phyloP scores from a whole-genome alignment of 1,140 invertebrate genomes.

The Eriocheir sinensis region DNA sequence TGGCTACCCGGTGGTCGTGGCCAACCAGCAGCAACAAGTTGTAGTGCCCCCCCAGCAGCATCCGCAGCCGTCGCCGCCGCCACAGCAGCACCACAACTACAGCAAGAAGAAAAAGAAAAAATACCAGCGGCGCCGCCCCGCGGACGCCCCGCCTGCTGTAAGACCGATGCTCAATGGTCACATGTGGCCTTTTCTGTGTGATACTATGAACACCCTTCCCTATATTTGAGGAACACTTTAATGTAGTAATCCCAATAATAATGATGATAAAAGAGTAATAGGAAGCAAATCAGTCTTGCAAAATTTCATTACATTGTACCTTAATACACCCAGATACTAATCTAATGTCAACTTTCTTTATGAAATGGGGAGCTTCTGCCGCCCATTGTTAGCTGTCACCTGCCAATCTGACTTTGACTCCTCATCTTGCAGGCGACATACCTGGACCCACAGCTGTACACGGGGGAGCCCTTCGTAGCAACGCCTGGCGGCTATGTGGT shows the following conservation, averaged over 20 bases:
- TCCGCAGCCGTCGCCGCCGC: constrained; percentile 18
- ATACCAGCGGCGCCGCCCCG: constrained; percentile 69
- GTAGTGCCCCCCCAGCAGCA: constrained; percentile 36
- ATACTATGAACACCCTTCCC: too few relatives aligned
- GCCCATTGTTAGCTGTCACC: too few relatives aligned
- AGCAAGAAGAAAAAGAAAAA: constrained; percentile 77
- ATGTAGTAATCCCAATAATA: background rate
- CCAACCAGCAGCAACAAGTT: constrained; percentile 59
- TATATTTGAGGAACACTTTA: too few relatives aligned
- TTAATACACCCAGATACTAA: too few relatives aligned
- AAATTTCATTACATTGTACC: too few relatives aligned
- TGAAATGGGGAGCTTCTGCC: too few relatives aligned
- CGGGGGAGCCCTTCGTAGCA: constrained; percentile 78
- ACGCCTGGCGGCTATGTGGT: constrained; percentile 77
- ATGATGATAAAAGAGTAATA: background rate
- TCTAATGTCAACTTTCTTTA: too few relatives aligned
- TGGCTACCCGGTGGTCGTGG: constrained; percentile 75
- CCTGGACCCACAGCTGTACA: constrained; percentile 77
- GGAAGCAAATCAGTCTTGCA: background rate
- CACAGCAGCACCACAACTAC: constrained; percentile 48
- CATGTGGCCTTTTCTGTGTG: too few relatives aligned
- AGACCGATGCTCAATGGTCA: background rate
- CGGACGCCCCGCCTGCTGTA: constrained; percentile 50
- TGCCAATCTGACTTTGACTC: too few relatives aligned
- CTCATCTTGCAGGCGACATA: constrained; percentile 69